Evolutionary conservation across 2,888 invertebrate species (phyloP), one percentile per base, ranked within the genome.

Genomic region (Crocallis elinguaria): DNA sequence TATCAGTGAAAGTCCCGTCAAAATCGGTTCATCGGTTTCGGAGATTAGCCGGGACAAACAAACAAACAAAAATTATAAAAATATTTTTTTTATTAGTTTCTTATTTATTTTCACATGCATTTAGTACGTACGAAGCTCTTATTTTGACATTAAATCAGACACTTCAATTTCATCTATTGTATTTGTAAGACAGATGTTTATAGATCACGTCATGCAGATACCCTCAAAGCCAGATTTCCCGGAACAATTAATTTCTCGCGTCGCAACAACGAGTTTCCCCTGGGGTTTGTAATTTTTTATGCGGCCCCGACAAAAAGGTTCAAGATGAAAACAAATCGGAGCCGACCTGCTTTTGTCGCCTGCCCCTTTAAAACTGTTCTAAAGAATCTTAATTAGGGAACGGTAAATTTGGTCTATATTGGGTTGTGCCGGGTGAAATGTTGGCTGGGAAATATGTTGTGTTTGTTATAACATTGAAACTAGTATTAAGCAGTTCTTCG

Each of bases 241-340:
- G 48, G 63, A 48, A 67, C 71, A 77, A 77, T 79, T 79, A 77
- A 77, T 75, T 79, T 75, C 70, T 72, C 69, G 72, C n/a, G 19
- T 33, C 57, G 62, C 64, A 65, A 52, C 53, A 62, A 68, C 60
- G 57, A 64, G 62, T 64, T 67, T 69, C 66, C 60, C 50, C 58
- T 49, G 55, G 39, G 38, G 38, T 54, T 60, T 36, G 38, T 54
- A 41, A 57, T 64, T 46, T 62, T 52, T 53, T 57, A 41, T 49
- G 27, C 46, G 45, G 44, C 30, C 35, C 45, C 43, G 51, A 49
- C 53, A 57, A 60, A 60, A 57, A 55, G 46, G 54, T 56, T 54
- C n/a, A 38, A 51, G 58, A 65, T 60, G 53, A 60, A 62, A 64
- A 65, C 50, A 63, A 65, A 65, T 57, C 53, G 57, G 36, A 41